Base-by-base conservation (phyloP, 2,113 vertebrate species). In the Oostethus manadensis region DNA sequence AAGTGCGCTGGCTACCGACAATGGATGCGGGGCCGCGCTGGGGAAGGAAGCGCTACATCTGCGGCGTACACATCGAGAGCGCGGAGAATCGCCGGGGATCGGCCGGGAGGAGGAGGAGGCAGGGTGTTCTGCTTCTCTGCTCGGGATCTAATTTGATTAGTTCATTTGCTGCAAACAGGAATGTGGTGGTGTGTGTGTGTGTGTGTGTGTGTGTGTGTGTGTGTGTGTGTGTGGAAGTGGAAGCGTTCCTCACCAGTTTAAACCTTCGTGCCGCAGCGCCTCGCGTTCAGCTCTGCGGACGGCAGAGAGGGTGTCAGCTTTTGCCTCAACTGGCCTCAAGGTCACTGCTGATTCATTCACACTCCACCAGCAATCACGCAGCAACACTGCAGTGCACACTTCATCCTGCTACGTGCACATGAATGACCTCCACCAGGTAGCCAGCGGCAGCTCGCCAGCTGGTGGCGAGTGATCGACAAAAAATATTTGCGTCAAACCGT, bases 201-300 rank as follows among this genome's bases (percentile, higher is more conserved):
- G n/a, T n/a, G n/a, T n/a, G n/a, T n/a, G n/a, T n/a, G n/a, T n/a
- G n/a, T n/a, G n/a, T n/a, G n/a, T n/a, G n/a, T n/a, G n/a, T n/a
- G n/a, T n/a, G 26, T 16, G n/a, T 15, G 15, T 10, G 17, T 16
- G 17, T 70, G 80, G 57, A 78, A 70, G 79, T 79, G 77, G 68
- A 82, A 74, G 51, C 75, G 76, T 71, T 87, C 85, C 85, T 89
- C 87, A 87, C 84, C 79, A 84, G 83, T 84, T 81, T 80, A 86
- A 89, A 88, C 74, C 82, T 66, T 89, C 86, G 40, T 85, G 85
- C 59, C 85, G 78, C 76, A 78, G 81, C 77, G 73, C 70, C 75
- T 84, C 80, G 78, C 78, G 83, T 76, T 88, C 83, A 74, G 84
- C 81, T 86, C 86, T 88, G 86, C 69, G 63, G 66, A 88, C 44